Percentiles rank a stretch among this genome's conserved stretches.
These are phyloP conservation scores for Cosmorhoe ocellata DNA, from an alignment of 2,888 invertebrate genomes.

Conservation along the genomic window DNA sequence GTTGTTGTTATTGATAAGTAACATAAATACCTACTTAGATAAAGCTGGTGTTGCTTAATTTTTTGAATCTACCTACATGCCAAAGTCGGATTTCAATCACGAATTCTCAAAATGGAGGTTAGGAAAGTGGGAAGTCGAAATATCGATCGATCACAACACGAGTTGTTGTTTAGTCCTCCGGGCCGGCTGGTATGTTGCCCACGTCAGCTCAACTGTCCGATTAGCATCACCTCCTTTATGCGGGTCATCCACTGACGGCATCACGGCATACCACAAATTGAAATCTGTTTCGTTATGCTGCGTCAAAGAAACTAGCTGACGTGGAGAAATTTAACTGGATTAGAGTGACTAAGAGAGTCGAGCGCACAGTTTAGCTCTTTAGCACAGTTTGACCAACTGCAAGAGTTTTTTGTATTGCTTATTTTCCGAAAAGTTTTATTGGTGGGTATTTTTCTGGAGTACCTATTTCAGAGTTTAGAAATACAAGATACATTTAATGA, in stretches of 20 bases:
- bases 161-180: conserved; percentile 50
- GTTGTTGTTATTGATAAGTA: conserved; percentile 26
- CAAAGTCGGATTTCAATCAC: conserved; percentile 5
- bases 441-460: too few relatives aligned
- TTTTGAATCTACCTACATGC: not conserved
- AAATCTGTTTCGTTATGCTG: conserved; percentile 78
- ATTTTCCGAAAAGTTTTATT: too few relatives aligned
- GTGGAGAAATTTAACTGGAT: conserved; percentile 62
- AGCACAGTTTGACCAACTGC: not conserved
- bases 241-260: conserved; percentile 70
- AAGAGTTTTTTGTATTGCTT: too few relatives aligned
- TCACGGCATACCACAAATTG: conserved; percentile 64
- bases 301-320: conserved; percentile 71
- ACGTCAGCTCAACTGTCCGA: conserved; percentile 78
- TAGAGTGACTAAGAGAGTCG: conserved; percentile 67
- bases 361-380: not conserved
- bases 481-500: too few relatives aligned
- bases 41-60: conserved; percentile 3
- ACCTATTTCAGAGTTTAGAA: too few relatives aligned
- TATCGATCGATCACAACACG: conserved; percentile 63
- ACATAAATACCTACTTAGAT: too few relatives aligned
- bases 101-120: conserved; percentile 40
- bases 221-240: conserved; percentile 75
- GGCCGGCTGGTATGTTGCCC: conserved; percentile 45
- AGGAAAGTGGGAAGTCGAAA: conserved; percentile 49